Evolutionary conservation across 2,888 invertebrate genomes (phyloP).

Genomic region (Phrixothrix hirtus): DNA sequence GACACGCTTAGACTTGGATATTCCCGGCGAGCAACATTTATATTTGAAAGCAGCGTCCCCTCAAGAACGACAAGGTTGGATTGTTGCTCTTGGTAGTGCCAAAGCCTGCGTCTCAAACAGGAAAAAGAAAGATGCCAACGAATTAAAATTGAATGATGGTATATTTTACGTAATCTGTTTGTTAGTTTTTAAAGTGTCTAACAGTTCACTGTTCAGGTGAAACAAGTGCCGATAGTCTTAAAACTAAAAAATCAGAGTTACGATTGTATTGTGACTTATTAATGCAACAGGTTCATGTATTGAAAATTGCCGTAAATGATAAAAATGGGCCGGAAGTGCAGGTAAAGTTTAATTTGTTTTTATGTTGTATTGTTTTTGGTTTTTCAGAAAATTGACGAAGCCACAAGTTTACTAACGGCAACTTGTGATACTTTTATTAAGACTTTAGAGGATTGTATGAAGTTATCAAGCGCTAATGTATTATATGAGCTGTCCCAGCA

Average conservation of each 20-base stretch:
- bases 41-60: constrained; percentile 76
- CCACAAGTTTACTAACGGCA: constrained; percentile 71
- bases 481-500: constrained; percentile 50
- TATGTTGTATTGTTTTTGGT: too few relatives aligned
- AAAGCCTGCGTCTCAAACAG: constrained; percentile 62
- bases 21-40: constrained; percentile 82
- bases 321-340: constrained; percentile 64
- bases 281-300: constrained; percentile 81
- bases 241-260: constrained; percentile 76
- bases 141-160: constrained; percentile 31
- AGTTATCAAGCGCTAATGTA: constrained; percentile 58
- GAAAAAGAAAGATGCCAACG: constrained; percentile 44
- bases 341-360: too few relatives aligned
- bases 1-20: constrained; percentile 75
- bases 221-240: constrained; percentile 62
- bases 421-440: constrained; percentile 85
- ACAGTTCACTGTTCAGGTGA: too few relatives aligned
- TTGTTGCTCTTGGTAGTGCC: constrained; percentile 77
- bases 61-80: constrained; percentile 79
- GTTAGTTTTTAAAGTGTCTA: too few relatives aligned
- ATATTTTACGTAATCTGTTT: constrained; percentile 1
- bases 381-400: constrained; percentile 72
- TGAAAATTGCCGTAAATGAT: constrained; percentile 66
- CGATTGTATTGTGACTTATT: constrained; percentile 79
- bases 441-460: constrained; percentile 80